Conservation (phyloP, 1,140 invertebrate genomes). For the Copidosoma floridanum region DNA sequence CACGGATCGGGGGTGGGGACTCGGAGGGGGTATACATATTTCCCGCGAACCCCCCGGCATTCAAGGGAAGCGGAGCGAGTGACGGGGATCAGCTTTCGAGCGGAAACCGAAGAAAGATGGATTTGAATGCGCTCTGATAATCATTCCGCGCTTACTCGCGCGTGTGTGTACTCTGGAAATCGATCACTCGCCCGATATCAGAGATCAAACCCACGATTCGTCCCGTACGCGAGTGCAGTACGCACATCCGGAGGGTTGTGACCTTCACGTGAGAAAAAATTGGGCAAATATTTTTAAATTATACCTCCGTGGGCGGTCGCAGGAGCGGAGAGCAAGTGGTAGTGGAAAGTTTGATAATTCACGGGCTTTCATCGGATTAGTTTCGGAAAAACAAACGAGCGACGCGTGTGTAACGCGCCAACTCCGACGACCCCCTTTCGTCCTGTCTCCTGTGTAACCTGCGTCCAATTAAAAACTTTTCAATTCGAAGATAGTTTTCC, state of each 20-base stretch:
- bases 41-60: neutral
- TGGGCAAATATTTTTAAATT: constrained; percentile 13
- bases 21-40: constrained; percentile 4
- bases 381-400: constrained; percentile 17
- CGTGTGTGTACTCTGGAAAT: neutral
- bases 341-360: constrained; percentile 11
- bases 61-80: neutral
- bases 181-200: neutral
- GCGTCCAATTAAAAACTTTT: constrained; percentile 11
- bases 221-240: neutral
- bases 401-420: neutral
- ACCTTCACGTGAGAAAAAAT: constrained; percentile 9
- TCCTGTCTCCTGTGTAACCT: neutral
- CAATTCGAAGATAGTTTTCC: no score
- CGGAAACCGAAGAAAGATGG: constrained; percentile 13
- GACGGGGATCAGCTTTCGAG: neutral
- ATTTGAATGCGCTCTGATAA: no score
- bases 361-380: constrained; percentile 16
- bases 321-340: neutral
- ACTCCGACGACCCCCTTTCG: no score
- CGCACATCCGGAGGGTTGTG: no score
- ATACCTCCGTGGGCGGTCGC: neutral
- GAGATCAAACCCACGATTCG: neutral
- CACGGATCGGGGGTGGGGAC: neutral
- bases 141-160: no score